Percentiles rank a stretch among this genome's conserved stretches.
phyloP scores from a whole-genome alignment of 1,140 invertebrate genomes.

The Onthophagus taurus region DNA sequence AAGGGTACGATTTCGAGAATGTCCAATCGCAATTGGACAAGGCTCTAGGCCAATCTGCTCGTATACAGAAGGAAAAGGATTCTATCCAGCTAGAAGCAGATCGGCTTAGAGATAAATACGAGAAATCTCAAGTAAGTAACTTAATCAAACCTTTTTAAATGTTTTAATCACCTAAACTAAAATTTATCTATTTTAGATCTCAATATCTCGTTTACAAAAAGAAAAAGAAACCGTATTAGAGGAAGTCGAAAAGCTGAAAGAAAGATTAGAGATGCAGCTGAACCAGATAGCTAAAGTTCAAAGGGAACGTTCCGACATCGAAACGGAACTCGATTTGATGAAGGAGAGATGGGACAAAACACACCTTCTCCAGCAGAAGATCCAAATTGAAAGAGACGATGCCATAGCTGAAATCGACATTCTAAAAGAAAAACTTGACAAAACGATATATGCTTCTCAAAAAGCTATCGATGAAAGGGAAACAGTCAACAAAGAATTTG shows the following conservation, averaged over 20 bases:
- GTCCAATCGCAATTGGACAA: slow-evolving; percentile 85
- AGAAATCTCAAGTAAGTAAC: slow-evolving; percentile 72
- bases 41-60: slow-evolving; percentile 70
- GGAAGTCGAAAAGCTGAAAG: slow-evolving; percentile 71
- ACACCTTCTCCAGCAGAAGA: slow-evolving; percentile 71
- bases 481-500: slow-evolving; percentile 77
- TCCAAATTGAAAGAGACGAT: slow-evolving; percentile 79
- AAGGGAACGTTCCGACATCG: slow-evolving; percentile 71
- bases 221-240: slow-evolving; percentile 73
- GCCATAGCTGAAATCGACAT: slow-evolving; percentile 76
- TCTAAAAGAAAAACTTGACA: slow-evolving; percentile 82
- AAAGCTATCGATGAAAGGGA: slow-evolving; percentile 84
- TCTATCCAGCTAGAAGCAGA: slow-evolving; percentile 74
- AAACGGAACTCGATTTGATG: slow-evolving; percentile 75
- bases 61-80: slow-evolving; percentile 84
- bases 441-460: slow-evolving; percentile 64
- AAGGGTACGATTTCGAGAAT: slow-evolving; percentile 80
- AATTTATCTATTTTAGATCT: slow-evolving; percentile 40
- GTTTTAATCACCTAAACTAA: not conserved
- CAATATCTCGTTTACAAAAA: slow-evolving; percentile 73
- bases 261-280: slow-evolving; percentile 68
- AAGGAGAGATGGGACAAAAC: slow-evolving; percentile 84
- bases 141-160: not conserved
- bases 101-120: slow-evolving; percentile 76
- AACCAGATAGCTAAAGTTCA: slow-evolving; percentile 72